phyloP scores from a whole-genome alignment of 1,140 invertebrate genomes.

The Drosophila triauraria region DNA sequence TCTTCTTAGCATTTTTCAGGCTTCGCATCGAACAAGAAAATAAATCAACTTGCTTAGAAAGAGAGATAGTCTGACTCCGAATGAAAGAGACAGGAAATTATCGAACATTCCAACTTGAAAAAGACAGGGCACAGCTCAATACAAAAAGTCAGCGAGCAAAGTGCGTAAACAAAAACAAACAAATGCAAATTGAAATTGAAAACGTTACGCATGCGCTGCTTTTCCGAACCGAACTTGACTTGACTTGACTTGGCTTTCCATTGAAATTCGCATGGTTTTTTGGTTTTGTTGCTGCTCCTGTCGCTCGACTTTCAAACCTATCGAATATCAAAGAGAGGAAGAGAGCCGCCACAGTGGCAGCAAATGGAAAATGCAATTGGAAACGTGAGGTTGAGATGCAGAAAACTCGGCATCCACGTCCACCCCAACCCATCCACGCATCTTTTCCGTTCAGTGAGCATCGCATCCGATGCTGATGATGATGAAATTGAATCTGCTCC shows the following conservation, averaged over 20 bases:
- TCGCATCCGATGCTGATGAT: constrained; percentile 16
- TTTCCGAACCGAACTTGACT: constrained; percentile 34
- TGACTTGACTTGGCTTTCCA: constrained; percentile 30
- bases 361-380: constrained; percentile 74
- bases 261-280: constrained; percentile 14
- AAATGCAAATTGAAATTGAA: constrained; percentile 75
- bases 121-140: background rate
- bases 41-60: background rate
- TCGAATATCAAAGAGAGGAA: constrained; percentile 64
- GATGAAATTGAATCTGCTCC: constrained; percentile 46
- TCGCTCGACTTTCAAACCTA: constrained; percentile 65
- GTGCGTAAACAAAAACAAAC: constrained; percentile 34
- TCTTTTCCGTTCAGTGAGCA: constrained; percentile 43
- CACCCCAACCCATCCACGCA: constrained; percentile 2
- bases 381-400: constrained; percentile 64
- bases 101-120: background rate
- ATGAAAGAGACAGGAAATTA: constrained; percentile 13
- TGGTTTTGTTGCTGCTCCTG: constrained; percentile 19
- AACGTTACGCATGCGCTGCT: constrained; percentile 80
- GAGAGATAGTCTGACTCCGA: background rate
- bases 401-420: constrained; percentile 9
- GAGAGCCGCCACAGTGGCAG: constrained; percentile 1
- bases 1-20: constrained; percentile 21
- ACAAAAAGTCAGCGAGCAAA: constrained; percentile 21
- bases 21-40: background rate